A percentile compares a stretch with the other conserved stretches of the same genome.
phyloP scores from a whole-genome alignment of 2,113 vertebrate genomes.

The Chrysochloris asiatica region DNA sequence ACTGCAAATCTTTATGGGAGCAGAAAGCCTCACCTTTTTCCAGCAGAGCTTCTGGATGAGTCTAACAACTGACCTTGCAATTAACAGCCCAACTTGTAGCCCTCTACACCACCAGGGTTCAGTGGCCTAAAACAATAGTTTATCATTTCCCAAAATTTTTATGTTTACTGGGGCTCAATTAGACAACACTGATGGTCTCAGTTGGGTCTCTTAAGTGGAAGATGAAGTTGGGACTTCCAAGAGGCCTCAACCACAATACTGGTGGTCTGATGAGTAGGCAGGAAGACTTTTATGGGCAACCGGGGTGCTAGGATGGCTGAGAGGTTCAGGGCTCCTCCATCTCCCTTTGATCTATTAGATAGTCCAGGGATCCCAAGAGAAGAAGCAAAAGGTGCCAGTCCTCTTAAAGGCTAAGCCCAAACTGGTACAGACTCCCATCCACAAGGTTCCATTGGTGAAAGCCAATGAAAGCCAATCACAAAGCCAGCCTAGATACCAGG shows the following conservation, averaged over 20 bases:
- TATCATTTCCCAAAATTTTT: background rate
- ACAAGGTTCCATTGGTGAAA: background rate
- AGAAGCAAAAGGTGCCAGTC: background rate
- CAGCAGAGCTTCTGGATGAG: no score
- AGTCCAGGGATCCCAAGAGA: background rate
- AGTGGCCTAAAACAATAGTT: slow-evolving; percentile 1
- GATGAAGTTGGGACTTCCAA: background rate
- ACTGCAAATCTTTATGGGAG: no score
- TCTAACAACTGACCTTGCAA: no score
- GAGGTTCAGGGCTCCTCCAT: background rate
- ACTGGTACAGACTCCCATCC: no score
- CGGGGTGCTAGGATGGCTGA: background rate
- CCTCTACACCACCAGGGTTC: background rate
- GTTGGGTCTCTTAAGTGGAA: background rate
- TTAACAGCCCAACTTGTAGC: no score
- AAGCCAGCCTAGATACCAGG: background rate
- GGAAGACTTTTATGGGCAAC: background rate
- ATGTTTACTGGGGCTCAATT: background rate
- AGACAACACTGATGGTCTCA: background rate
- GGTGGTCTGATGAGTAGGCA: background rate
- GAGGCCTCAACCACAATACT: background rate
- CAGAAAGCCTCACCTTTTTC: no score
- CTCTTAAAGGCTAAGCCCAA: background rate
- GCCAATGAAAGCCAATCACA: background rate
- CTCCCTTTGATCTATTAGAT: background rate